Base-by-base conservation (phyloP, 2,113 vertebrate species). In the Coptodon bakossiorum region DNA sequence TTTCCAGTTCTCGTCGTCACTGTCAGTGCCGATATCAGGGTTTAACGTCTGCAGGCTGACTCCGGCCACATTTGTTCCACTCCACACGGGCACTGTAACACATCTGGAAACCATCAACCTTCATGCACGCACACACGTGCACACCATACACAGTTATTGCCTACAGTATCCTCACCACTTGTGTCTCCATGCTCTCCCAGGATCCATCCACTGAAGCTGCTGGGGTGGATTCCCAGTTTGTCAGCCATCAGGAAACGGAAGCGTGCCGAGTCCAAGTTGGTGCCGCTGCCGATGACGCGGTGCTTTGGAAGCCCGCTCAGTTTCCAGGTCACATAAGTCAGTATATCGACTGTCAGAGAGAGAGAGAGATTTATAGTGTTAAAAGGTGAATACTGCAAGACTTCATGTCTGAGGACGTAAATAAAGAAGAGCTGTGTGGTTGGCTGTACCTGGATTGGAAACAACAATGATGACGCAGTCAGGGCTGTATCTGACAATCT, bases 241-340 rank as follows among this genome's bases (percentile, higher is more conserved):
- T 99, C 97, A 0, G 97, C 94, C 96, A 99, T 98, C 88, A 99
- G 95, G 52, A 96, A 98, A 57, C 99, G 98, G 86, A 99, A 99
- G 40, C 99, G 97, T 22, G 99, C 99, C 0, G 99, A 98, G 93
- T 99, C 99, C 82, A 99, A 95, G 93, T 99, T 99, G 93, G 98
- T 99, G 68, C 99, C 99, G 5, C 99, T 99, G 89, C 99, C 99
- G 24, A 99, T 98, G 92, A 99, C 96, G 7, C 98, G 97, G 93
- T 98, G 95, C 89, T 98, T 98, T 38, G 99, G 99, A 78, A 99
- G 93, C 19, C 99, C 97, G 29, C 99, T 99, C 82, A 99, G 96
- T 88, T 99, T 99, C 99, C 99, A 99, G 36, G 99, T 98, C 34
- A 99, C 97, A 3, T 99, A 99, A 1, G 98, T 99, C 90, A 99